phyloP scores from a whole-genome alignment of 2,113 vertebrate species.

The Thomomys bottae region DNA sequence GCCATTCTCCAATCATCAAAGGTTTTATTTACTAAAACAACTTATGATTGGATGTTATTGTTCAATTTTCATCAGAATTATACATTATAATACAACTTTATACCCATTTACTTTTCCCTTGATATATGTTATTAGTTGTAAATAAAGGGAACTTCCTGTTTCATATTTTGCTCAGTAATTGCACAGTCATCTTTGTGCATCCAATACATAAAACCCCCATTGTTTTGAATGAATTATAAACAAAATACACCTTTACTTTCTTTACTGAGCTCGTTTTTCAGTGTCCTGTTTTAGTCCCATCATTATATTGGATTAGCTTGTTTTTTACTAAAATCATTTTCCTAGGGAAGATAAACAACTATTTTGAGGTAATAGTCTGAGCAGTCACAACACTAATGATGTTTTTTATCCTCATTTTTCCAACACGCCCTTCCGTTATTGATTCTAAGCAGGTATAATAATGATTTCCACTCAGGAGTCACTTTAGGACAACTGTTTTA shows the following conservation, averaged over 20 bases:
- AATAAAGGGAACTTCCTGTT: constrained; percentile 67
- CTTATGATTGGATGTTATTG: constrained; percentile 34
- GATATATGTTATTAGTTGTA: constrained; percentile 67
- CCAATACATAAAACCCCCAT: constrained; percentile 68
- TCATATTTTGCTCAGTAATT: constrained; percentile 78
- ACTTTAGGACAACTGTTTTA: constrained; percentile 67
- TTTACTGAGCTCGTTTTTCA: constrained; percentile 74
- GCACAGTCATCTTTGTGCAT: constrained; percentile 71
- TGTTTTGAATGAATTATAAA: constrained; percentile 71
- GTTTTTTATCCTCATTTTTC: constrained; percentile 71
- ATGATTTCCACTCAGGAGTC: constrained; percentile 69
- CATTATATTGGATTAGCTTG: constrained; percentile 76
- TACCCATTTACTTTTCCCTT: constrained; percentile 66
- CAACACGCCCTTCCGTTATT: constrained; percentile 28
- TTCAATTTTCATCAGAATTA: constrained; percentile 60
- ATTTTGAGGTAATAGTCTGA: constrained; percentile 66
- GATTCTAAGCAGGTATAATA: constrained; percentile 82
- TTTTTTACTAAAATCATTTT: constrained; percentile 79
- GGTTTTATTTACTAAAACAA: background rate
- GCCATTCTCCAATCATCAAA: background rate
- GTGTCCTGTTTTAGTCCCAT: constrained; percentile 51
- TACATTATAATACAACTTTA: constrained; percentile 62
- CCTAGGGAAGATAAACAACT: constrained; percentile 74
- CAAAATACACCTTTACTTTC: constrained; percentile 71
- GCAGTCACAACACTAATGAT: constrained; percentile 73